Conservation (phyloP, 2,888 invertebrate species). For the Morinoia aosen region DNA sequence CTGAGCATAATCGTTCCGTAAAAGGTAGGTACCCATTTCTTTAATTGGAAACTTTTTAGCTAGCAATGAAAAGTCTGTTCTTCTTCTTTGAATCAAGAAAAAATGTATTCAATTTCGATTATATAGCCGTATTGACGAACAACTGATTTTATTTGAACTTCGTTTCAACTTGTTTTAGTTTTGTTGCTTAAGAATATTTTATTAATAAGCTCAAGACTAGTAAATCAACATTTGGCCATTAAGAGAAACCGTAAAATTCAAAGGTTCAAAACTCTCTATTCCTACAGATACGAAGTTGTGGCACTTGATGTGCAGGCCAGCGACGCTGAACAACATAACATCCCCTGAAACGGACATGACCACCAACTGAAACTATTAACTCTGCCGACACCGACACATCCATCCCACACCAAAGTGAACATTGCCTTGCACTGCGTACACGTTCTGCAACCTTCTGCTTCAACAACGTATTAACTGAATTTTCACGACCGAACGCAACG, state of each 20-base stretch:
- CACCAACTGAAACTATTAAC: background rate
- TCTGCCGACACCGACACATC: background rate
- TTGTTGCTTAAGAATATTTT: background rate
- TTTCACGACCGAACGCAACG: background rate
- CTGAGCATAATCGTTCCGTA: background rate
- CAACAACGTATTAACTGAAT: background rate
- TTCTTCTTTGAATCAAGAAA: background rate
- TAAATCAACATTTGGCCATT: background rate
- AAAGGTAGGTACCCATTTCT: background rate
- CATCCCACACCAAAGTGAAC: background rate
- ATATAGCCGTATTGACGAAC: background rate
- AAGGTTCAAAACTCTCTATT: background rate
- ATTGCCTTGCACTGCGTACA: background rate
- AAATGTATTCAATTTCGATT: background rate
- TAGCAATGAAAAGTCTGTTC: background rate
- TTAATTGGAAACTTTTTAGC: background rate
- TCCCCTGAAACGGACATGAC: no score
- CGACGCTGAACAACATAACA: background rate
- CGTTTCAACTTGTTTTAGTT: background rate
- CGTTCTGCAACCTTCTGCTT: background rate
- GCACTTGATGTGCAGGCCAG: background rate
- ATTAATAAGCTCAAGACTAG: background rate
- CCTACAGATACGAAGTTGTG: constrained; percentile 15
- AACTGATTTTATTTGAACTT: background rate
- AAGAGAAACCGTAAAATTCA: background rate